Evolutionary conservation across 64 coral and sea anemone species (phyloP).

Genomic region (Montipora capricornis): DNA sequence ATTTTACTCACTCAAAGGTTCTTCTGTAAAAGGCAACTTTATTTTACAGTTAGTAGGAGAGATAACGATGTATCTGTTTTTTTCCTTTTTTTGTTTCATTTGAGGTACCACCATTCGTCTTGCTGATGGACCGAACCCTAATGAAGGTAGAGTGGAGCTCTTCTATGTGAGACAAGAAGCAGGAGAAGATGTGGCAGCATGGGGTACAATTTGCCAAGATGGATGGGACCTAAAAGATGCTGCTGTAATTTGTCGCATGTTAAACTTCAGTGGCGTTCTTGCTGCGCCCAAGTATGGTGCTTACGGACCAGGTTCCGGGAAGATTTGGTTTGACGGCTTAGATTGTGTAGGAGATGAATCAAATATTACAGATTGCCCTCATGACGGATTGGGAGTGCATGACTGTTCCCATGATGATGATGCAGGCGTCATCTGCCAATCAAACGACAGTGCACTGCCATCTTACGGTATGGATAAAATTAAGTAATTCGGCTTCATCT

Average conservation of each 20-base stretch:
- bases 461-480: background rate
- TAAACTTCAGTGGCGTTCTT: slow-evolving; percentile 51
- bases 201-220: slow-evolving; percentile 65
- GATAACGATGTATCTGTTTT: background rate
- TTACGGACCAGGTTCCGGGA: slow-evolving; percentile 7
- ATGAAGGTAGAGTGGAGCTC: slow-evolving; percentile 24
- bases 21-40: too few species aligned
- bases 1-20: too few species aligned
- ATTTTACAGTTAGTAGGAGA: background rate
- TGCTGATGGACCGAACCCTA: slow-evolving; percentile 4
- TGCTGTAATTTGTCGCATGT: slow-evolving; percentile 64
- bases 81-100: background rate
- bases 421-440: slow-evolving; percentile 33
- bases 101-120: background rate
- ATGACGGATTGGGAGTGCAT: slow-evolving; percentile 22
- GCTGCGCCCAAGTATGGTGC: slow-evolving; percentile 24
- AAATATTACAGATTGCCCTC: background rate
- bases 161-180: background rate
- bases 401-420: background rate
- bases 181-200: background rate
- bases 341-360: slow-evolving; percentile 49
- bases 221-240: slow-evolving; percentile 50
- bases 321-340: slow-evolving; percentile 54
- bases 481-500: background rate
- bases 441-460: slow-evolving; percentile 12